Evolutionary conservation across 2,888 invertebrate species (phyloP).

Genomic region (Sarcophaga subvicina): DNA sequence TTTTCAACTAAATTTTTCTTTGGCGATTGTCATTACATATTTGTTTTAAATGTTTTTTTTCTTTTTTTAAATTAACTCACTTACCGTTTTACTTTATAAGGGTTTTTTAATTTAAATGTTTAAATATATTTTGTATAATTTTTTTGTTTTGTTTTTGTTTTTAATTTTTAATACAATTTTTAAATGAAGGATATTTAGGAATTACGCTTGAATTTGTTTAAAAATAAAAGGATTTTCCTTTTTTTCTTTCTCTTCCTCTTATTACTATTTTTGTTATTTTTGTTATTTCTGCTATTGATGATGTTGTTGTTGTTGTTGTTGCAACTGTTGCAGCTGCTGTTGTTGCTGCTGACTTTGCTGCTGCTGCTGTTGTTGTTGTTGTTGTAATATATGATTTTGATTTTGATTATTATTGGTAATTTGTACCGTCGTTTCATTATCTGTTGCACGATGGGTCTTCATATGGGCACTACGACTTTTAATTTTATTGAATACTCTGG

Average conservation of each 20-base stretch:
- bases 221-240: background rate
- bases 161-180: background rate
- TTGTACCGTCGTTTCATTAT: slow-evolving; percentile 84
- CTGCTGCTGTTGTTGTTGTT: slow-evolving; percentile 65
- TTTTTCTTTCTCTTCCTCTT: background rate
- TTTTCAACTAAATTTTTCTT: background rate
- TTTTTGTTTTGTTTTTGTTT: slow-evolving; percentile 13
- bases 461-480: slow-evolving; percentile 99
- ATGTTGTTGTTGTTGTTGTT: slow-evolving; percentile 13
- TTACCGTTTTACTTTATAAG: slow-evolving; percentile 22
- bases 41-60: slow-evolving; percentile 32
- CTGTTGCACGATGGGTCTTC: slow-evolving; percentile 98
- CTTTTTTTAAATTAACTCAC: slow-evolving; percentile 20
- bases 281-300: slow-evolving; percentile 16
- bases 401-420: slow-evolving; percentile 69
- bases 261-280: background rate
- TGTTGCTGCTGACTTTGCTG: slow-evolving; percentile 62
- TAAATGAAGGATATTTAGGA: slow-evolving; percentile 24
- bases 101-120: background rate
- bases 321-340: slow-evolving; percentile 12
- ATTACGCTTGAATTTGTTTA: slow-evolving; percentile 39
- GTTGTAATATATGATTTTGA: slow-evolving; percentile 69
- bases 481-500: slow-evolving; percentile 98
- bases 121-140: no score
- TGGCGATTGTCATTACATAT: slow-evolving; percentile 64